A percentile compares a stretch with the other conserved stretches of the same genome.
phyloP scores from a whole-genome alignment of 1,140 invertebrate genomes.

The Yoshiicerus persimilis region DNA sequence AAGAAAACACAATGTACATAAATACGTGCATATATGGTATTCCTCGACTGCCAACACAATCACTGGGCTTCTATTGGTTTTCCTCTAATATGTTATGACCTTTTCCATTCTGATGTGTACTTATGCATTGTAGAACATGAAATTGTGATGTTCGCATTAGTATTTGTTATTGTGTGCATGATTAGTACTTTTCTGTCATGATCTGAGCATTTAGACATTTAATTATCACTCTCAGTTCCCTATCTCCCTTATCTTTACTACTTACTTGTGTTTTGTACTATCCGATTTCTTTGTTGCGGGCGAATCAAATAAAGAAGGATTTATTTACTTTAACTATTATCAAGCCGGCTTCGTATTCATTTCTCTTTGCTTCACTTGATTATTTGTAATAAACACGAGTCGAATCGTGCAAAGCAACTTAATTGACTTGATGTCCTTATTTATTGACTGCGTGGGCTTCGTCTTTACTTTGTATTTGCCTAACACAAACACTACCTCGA shows the following conservation, averaged over 20 bases:
- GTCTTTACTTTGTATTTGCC: neutral
- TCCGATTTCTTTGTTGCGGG: neutral
- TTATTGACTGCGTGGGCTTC: neutral
- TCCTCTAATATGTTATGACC: neutral
- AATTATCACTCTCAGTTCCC: neutral
- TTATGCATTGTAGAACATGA: neutral
- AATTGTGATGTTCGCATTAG: neutral
- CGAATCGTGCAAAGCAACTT: constrained; percentile 1
- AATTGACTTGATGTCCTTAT: constrained; percentile 1
- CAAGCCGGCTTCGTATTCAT: neutral
- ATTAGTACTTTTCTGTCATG: constrained; percentile 17
- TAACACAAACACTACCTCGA: neutral
- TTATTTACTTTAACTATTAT: constrained; percentile 12
- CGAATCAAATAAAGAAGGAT: constrained; percentile 20
- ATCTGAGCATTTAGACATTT: constrained; percentile 14
- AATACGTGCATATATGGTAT: neutral
- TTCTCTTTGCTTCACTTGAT: neutral
- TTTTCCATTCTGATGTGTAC: neutral
- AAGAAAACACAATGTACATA: neutral
- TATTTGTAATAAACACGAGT: constrained; percentile 1
- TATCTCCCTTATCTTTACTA: neutral
- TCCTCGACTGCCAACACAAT: neutral
- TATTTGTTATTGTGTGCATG: constrained; percentile 9
- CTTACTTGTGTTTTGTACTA: neutral
- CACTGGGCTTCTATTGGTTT: neutral